Evolutionary conservation across 2,797 vertebrate genomes (phyloP).

Genomic region (Mus caroli): DNA sequence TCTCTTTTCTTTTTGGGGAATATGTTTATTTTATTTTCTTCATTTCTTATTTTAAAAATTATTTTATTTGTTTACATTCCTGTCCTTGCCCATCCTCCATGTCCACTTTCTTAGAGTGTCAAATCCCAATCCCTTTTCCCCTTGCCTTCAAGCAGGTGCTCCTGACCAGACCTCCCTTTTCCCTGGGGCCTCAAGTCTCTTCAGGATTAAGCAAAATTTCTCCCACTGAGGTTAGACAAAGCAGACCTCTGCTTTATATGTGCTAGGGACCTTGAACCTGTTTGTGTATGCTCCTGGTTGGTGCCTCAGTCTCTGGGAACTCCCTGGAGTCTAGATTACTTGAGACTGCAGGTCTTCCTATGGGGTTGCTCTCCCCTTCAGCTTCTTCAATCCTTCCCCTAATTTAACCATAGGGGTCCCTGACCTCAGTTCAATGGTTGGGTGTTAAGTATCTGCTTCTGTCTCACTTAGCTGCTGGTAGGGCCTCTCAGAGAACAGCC

Average conservation of each 20-base stretch:
- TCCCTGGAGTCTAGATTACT: background rate
- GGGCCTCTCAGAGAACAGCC: background rate
- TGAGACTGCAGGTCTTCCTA: background rate
- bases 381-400: background rate
- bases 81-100: background rate
- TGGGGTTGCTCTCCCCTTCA: background rate
- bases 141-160: background rate
- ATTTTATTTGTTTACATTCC: background rate
- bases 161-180: background rate
- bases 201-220: background rate
- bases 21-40: background rate
- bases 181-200: background rate
- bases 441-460: background rate
- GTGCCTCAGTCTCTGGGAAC: background rate
- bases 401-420: background rate
- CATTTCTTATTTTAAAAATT: background rate
- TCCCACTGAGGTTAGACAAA: background rate
- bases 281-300: background rate
- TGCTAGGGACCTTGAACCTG: background rate
- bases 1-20: background rate
- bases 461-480: background rate
- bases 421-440: background rate
- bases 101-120: background rate
- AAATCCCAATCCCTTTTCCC: background rate
- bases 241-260: background rate